These are phyloP conservation scores for Anisognathus igniventris DNA, from an alignment of 2,797 vertebrate genomes.

Conservation along the genomic window DNA sequence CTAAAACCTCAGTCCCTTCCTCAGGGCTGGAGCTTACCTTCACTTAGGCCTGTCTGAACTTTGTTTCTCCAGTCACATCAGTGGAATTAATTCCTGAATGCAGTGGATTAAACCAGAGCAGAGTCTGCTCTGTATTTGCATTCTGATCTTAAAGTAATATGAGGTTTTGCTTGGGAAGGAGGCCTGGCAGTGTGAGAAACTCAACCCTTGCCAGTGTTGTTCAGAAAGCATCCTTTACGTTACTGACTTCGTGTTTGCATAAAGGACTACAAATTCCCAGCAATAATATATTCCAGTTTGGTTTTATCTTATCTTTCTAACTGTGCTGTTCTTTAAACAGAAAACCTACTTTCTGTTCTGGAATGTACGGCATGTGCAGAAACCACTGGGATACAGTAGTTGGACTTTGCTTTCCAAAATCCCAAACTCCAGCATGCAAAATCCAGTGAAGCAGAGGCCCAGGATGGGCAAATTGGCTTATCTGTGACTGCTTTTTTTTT, in stretches of 20 bases:
- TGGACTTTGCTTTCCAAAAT: constrained; percentile 29
- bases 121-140: not conserved
- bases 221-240: constrained; percentile 10
- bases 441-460: not conserved
- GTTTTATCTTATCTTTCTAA: constrained; percentile 22
- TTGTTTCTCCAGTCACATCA: not conserved
- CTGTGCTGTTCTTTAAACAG: not conserved
- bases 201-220: not conserved
- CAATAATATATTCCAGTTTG: not conserved
- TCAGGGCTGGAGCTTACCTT: not conserved
- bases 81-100: not conserved
- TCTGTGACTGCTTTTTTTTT: not conserved
- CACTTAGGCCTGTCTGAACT: not conserved
- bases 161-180: not conserved
- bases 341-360: not conserved
- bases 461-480: not conserved
- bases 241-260: not conserved
- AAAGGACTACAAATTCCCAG: not conserved
- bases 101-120: not conserved
- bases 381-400: constrained; percentile 17
- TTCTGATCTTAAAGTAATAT: not conserved
- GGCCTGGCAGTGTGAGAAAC: not conserved
- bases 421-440: not conserved
- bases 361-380: constrained; percentile 27
- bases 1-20: not conserved